Conservation (phyloP, 2,797 vertebrate species). For the Amphiprion clarkii region DNA sequence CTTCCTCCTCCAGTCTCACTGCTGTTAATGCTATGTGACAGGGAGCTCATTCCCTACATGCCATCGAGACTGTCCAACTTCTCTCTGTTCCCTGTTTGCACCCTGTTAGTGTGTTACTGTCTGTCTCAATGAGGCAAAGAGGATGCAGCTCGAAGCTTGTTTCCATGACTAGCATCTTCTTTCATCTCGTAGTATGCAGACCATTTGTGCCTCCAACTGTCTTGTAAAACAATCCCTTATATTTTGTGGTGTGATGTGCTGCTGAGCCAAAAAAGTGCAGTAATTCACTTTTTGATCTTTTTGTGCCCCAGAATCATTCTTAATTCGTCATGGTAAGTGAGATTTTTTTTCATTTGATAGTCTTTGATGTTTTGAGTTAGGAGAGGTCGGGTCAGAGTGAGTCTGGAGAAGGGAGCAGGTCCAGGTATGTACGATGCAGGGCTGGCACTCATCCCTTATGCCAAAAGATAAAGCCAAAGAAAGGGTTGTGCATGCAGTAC, state of each 20-base stretch:
- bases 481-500: constrained; percentile 53
- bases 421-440: constrained; percentile 68
- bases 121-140: constrained; percentile 36
- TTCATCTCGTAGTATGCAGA: constrained; percentile 46
- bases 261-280: constrained; percentile 17
- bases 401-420: constrained; percentile 53
- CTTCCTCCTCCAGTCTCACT: constrained; percentile 40
- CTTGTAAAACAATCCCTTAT: constrained; percentile 29
- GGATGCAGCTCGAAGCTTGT: constrained; percentile 50
- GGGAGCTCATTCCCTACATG: constrained; percentile 69
- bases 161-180: constrained; percentile 54
- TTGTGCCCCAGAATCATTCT: constrained; percentile 32
- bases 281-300: constrained; percentile 33
- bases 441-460: constrained; percentile 55
- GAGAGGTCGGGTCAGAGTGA: constrained; percentile 57
- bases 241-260: constrained; percentile 33
- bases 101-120: constrained; percentile 47
- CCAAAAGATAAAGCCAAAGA: constrained; percentile 68
- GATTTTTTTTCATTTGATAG: constrained; percentile 45
- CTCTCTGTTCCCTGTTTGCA: constrained; percentile 53
- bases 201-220: constrained; percentile 27
- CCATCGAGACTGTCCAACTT: constrained; percentile 53
- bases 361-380: constrained; percentile 78
- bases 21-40: constrained; percentile 67
- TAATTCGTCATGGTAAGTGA: constrained; percentile 51